Percentiles rank a stretch among this genome's conserved stretches.
phyloP scores from a whole-genome alignment of 2,113 vertebrate genomes.

The Aleadryas rufinucha region DNA sequence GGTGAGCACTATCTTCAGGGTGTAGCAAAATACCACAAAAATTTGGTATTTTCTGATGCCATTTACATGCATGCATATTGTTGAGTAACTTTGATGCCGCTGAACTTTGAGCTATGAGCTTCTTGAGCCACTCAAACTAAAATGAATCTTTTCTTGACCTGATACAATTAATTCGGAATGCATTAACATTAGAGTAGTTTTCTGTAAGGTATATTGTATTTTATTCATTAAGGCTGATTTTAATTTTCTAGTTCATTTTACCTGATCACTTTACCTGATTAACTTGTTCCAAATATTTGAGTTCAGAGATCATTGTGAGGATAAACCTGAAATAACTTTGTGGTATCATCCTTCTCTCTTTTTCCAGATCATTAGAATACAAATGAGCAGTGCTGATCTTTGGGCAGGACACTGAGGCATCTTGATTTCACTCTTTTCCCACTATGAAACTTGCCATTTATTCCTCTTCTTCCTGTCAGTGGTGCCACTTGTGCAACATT shows the following conservation, averaged over 20 bases:
- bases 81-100: neutral
- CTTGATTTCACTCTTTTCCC: neutral
- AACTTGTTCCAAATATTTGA: neutral
- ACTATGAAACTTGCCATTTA: neutral
- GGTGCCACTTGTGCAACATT: neutral
- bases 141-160: neutral
- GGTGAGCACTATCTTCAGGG: neutral
- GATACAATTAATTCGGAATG: neutral
- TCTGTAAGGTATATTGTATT: neutral
- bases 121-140: neutral
- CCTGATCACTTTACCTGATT: conserved; percentile 14
- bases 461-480: neutral
- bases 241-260: conserved; percentile 4
- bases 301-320: neutral
- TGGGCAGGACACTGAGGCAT: neutral
- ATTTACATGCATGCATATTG: neutral
- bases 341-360: neutral
- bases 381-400: neutral
- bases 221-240: neutral
- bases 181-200: neutral
- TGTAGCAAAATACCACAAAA: neutral
- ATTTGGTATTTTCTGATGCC: neutral
- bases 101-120: neutral
- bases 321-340: neutral
- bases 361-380: conserved; percentile 17